Base-by-base conservation (phyloP, 2,888 invertebrate species). In the Trichopria drosophilae region DNA sequence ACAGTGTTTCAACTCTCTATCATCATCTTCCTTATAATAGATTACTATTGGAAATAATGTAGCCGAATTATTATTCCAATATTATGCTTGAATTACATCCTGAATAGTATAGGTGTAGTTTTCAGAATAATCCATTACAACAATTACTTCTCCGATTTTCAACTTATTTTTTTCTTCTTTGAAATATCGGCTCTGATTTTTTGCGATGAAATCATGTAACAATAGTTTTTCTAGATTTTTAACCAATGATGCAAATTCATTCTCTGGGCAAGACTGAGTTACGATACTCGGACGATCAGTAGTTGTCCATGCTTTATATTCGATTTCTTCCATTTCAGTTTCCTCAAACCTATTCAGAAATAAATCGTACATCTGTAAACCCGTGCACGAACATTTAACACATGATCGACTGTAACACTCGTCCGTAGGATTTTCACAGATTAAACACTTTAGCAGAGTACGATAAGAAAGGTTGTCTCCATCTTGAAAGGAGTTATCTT, bases 61-160 rank as follows among this genome's bases (percentile, higher is more conserved):
- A 5, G 54, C 51, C 32, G 48, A 52, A n/a, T 57, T 46, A 13
- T 55, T 55, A 31, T 49, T 57, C 53, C 57, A 57, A 28, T 55
- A 20, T 53, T 50, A 42, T 50, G 42, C 12, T 44, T 41, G 4
- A 53, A 50, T 12, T 53, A 52, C 7, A n/a, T n/a, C n/a, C n/a
- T n/a, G n/a, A n/a, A n/a, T n/a, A n/a, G n/a, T n/a, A n/a, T n/a
- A n/a, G n/a, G 45, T 43, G 12, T 40, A 44, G 10, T 56, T 56
- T 51, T 57, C 45, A 7, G 52, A 41, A 37, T 51, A 54, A 39
- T 57, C 54, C 26, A 43, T 47, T 9, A 44, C 40, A n/a, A n/a
- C n/a, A n/a, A n/a, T n/a, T n/a, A n/a, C n/a, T n/a, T n/a, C n/a
- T n/a, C n/a, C n/a, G n/a, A n/a, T n/a, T n/a, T n/a, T n/a, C n/a